Percentiles rank a stretch among this genome's conserved stretches.
phyloP scores from a whole-genome alignment of 2,113 vertebrate genomes.

The Puffinus mauretanicus region DNA sequence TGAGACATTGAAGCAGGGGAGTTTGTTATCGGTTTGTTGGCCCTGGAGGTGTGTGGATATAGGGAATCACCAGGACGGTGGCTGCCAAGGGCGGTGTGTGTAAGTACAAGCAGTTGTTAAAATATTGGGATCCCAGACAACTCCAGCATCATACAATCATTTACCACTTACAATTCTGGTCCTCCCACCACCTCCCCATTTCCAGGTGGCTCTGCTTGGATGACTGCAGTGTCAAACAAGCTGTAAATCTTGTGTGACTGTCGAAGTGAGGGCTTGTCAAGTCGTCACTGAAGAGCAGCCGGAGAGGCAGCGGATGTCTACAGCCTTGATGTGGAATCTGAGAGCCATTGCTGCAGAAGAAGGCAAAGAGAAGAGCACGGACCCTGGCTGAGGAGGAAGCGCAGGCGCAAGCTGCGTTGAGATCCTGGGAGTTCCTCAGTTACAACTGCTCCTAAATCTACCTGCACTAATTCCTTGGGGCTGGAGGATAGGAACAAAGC shows the following conservation, averaged over 20 bases:
- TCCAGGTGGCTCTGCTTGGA: not conserved
- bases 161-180: not conserved
- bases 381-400: not conserved
- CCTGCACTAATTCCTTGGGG: no score
- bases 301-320: not conserved
- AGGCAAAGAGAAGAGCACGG: not conserved
- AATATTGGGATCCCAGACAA: not conserved
- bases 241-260: not conserved
- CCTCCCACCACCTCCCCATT: not conserved
- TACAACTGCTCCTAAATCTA: not conserved
- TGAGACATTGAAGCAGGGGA: not conserved
- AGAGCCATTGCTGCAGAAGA: not conserved
- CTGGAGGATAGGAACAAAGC: not conserved
- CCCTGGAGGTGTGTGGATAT: not conserved
- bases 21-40: not conserved
- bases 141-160: not conserved
- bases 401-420: not conserved
- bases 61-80: not conserved
- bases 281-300: not conserved
- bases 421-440: not conserved
- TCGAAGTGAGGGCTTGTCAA: not conserved
- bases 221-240: not conserved
- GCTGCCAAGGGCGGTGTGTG: not conserved
- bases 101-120: not conserved
- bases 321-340: not conserved